Evolutionary conservation across 2,888 invertebrate species (phyloP).

Genomic region (Aquatica leii): DNA sequence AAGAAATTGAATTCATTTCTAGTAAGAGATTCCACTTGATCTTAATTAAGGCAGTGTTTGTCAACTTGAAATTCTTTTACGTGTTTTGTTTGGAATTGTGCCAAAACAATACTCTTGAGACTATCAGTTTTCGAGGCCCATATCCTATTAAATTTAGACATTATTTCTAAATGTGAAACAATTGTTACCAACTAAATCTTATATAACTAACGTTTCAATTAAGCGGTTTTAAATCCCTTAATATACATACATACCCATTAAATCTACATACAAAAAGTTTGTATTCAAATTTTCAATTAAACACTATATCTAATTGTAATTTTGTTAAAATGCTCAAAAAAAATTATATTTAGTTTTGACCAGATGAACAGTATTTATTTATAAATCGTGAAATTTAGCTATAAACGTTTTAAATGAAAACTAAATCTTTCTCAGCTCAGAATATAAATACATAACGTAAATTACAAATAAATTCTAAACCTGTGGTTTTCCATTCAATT

Average conservation of each 20-base stretch:
- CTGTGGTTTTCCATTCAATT: slow-evolving; percentile 19
- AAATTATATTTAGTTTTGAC: too few species aligned
- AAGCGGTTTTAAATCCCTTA: too few species aligned
- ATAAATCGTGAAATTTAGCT: too few species aligned
- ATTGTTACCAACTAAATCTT: slow-evolving; percentile 1
- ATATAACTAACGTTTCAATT: too few species aligned
- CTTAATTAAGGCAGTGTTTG: slow-evolving; percentile 13
- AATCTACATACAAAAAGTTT: too few species aligned
- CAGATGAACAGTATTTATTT: too few species aligned
- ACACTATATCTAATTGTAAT: too few species aligned
- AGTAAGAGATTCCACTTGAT: slow-evolving; percentile 8
- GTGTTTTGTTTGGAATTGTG: slow-evolving; percentile 16
- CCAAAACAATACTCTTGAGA: slow-evolving; percentile 20
- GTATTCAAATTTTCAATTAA: too few species aligned
- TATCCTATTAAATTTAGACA: slow-evolving; percentile 10
- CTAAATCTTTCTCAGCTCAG: too few species aligned
- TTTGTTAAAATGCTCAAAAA: too few species aligned
- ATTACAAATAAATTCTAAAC: slow-evolving; percentile 20
- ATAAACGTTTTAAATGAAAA: too few species aligned
- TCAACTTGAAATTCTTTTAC: slow-evolving; percentile 17
- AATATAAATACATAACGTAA: background rate
- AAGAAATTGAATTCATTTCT: background rate
- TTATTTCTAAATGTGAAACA: background rate
- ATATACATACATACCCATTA: too few species aligned
- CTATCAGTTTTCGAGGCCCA: slow-evolving; percentile 15